Base-by-base conservation (phyloP, 2,888 invertebrate genomes). In the Ophion ellenae region DNA sequence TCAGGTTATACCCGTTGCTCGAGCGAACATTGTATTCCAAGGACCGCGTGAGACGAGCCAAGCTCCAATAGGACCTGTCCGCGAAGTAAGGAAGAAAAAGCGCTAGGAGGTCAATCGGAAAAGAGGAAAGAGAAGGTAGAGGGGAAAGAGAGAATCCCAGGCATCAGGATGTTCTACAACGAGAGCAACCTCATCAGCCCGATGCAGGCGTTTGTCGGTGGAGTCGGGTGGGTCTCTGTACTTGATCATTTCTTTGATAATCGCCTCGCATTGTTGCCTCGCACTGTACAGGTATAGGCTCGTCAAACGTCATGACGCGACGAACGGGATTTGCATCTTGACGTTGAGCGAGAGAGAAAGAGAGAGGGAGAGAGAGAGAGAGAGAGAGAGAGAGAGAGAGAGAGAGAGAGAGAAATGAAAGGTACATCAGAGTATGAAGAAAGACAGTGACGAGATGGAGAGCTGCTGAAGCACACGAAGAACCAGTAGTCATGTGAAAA, bases 161-260 rank as follows among this genome's bases (percentile, higher is more conserved):
- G 86, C 87, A 80, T 82, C 87, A 89, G 87, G 88, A 92, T 93
- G 91, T 90, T 90, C 87, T 90, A 87, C 88, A 94, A 94, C 90
- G 91, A 91, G 84, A 93, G 91, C 84, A 79, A 87, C 87, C 71
- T 91, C 88, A 88, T 89, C 87, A 90, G 89, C 76, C 92, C 93
- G 78, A 90, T 92, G 92, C 88, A 87, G 69, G 91, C 93, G 66
- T 93, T 91, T 89, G 89, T 93, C 83, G 89, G 89, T 85, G 90
- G 87, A 83, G 86, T 88, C 64, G 89, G 90, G 83, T 90, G 89
- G 79, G 89, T 88, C 73, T 93, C 92, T 92, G 86, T 80, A 88
- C 88, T 89, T 89, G 89, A 90, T 90, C 87, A 90, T 89, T 90
- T 88, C 88, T 90, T 90, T 89, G 87, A 90, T 90, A 90, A 90